A percentile compares a stretch with the other conserved stretches of the same genome.
Conservation (phyloP, 2,888 invertebrate genomes). For the Rhogogaster chlorosoma region DNA sequence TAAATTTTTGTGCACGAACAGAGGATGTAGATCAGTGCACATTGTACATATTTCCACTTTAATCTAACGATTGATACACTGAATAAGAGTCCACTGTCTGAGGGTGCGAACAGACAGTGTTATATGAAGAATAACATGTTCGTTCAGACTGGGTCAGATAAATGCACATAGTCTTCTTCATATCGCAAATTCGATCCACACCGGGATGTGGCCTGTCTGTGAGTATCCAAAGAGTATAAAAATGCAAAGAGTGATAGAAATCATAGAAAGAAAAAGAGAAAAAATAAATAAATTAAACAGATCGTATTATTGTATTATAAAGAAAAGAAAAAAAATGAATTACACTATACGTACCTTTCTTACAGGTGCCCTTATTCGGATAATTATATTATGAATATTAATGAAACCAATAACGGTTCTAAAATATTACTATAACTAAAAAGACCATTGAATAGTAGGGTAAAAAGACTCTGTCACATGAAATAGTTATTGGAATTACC, state of each 20-base stretch:
- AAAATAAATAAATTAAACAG: neutral
- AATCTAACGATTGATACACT: constrained; percentile 58
- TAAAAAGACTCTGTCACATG: neutral
- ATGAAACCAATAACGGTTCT: constrained; percentile 26
- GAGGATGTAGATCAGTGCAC: constrained; percentile 36
- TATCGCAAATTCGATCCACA: constrained; percentile 6
- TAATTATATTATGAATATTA: constrained; percentile 28
- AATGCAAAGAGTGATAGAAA: constrained; percentile 46
- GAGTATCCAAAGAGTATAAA: constrained; percentile 39
- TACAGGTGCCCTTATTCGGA: constrained; percentile 17
- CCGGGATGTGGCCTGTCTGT: constrained; percentile 5
- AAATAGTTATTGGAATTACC: constrained; percentile 28
- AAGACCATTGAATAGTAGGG: constrained; percentile 39
- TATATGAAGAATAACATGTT: constrained; percentile 45
- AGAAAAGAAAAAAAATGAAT: neutral
- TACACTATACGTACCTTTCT: constrained; percentile 25
- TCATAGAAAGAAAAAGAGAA: constrained; percentile 12
- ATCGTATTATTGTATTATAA: constrained; percentile 6
- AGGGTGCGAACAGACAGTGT: constrained; percentile 52
- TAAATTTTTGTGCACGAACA: constrained; percentile 14
- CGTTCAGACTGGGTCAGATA: neutral
- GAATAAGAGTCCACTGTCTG: constrained; percentile 56
- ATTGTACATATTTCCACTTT: constrained; percentile 49
- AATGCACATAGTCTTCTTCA: neutral
- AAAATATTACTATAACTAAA: constrained; percentile 24